These are phyloP conservation scores for Eupithecia centaureata DNA, from an alignment of 2,888 invertebrate species.

Conservation along the genomic window DNA sequence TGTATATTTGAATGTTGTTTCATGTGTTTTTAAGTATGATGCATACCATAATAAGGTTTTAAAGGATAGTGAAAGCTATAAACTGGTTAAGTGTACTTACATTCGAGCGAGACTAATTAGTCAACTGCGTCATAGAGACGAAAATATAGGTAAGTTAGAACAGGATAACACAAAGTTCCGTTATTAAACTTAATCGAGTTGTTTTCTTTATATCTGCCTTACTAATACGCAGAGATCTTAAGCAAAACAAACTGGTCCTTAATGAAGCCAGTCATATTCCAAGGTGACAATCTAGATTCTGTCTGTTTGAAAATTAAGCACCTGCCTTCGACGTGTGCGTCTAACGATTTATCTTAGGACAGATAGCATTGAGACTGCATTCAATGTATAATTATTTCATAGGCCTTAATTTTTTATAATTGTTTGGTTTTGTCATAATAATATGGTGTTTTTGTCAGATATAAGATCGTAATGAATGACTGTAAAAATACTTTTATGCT, in stretches of 20 bases:
- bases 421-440: neutral
- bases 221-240: constrained; percentile 12
- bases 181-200: neutral
- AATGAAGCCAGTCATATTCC: constrained; percentile 43
- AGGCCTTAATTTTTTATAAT: neutral
- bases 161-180: neutral
- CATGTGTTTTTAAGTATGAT: neutral
- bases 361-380: neutral
- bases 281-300: constrained; percentile 41
- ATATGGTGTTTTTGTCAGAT: neutral
- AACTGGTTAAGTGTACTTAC: neutral
- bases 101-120: neutral
- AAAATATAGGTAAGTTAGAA: neutral
- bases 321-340: constrained; percentile 18
- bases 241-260: constrained; percentile 29
- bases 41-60: neutral
- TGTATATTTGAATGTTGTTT: neutral
- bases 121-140: neutral
- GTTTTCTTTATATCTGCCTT: constrained; percentile 2
- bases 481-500: neutral
- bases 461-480: neutral
- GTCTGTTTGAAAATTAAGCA: constrained; percentile 29
- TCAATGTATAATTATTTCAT: constrained; percentile 2
- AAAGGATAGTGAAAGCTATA: neutral
- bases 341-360: neutral